A percentile compares a stretch with the other conserved stretches of the same genome.
These are phyloP conservation scores for Ferrisia virgata DNA, from an alignment of 2,888 invertebrate genomes.

Conservation along the genomic window DNA sequence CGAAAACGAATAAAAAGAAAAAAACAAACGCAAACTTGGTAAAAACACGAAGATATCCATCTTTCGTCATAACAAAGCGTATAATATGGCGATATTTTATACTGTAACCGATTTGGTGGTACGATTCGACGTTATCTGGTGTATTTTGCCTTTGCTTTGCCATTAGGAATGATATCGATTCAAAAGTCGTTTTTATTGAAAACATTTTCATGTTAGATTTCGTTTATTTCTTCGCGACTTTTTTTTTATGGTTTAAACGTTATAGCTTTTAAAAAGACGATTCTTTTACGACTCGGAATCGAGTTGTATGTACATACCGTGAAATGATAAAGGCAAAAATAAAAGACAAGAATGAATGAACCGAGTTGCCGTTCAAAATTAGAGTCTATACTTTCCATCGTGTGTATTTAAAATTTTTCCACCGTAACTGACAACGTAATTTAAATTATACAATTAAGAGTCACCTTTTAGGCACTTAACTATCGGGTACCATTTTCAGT, in stretches of 20 bases:
- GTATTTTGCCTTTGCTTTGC: neutral
- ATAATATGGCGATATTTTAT: neutral
- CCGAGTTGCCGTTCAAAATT: neutral
- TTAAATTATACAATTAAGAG: neutral
- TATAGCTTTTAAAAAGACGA: neutral
- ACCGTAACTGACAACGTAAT: neutral
- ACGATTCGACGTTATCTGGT: neutral
- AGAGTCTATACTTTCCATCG: too few relatives aligned
- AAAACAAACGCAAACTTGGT: neutral
- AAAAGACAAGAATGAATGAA: neutral
- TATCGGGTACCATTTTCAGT: too few relatives aligned
- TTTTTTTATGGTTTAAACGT: neutral
- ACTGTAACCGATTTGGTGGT: neutral
- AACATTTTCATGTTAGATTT: neutral
- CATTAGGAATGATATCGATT: neutral
- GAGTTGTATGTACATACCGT: too few relatives aligned
- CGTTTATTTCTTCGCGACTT: neutral
- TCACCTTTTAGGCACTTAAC: too few relatives aligned
- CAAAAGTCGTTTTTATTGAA: neutral
- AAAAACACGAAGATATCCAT: neutral
- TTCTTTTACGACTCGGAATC: neutral
- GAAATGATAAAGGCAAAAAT: neutral
- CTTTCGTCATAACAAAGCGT: neutral
- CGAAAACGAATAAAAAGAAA: neutral
- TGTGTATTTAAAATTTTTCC: neutral